phyloP scores from a whole-genome alignment of 2,888 invertebrate species.

The Harpalus rufipes region DNA sequence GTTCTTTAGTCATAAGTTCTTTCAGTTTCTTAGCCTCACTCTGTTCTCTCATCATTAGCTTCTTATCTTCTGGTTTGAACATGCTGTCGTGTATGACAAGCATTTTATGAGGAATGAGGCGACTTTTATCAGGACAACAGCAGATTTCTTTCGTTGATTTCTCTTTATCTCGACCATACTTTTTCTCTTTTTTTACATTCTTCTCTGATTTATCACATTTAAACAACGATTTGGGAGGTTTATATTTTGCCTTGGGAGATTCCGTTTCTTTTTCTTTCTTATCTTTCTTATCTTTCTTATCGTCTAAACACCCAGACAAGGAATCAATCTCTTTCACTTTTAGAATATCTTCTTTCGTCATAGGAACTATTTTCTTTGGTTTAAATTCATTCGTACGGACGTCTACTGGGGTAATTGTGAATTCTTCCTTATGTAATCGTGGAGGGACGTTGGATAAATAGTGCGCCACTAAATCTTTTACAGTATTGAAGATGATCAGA shows the following conservation, averaged over 20 bases:
- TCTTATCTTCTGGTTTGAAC: conserved; percentile 52
- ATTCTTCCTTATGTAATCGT: conserved; percentile 76
- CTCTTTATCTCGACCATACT: background rate
- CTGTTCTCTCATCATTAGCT: conserved; percentile 30
- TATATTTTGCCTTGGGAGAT: conserved; percentile 67
- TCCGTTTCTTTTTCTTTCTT: conserved; percentile 44
- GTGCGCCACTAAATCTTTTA: conserved; percentile 78
- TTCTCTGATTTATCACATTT: conserved; percentile 30
- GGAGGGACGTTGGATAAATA: conserved; percentile 79
- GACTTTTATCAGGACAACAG: conserved; percentile 44
- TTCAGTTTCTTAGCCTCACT: conserved; percentile 73
- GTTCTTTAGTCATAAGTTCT: conserved; percentile 73
- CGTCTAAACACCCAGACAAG: conserved; percentile 6
- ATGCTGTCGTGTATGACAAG: background rate
- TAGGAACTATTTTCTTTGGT: conserved; percentile 12
- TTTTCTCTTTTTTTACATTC: background rate
- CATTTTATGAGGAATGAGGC: conserved; percentile 19
- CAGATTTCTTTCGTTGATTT: conserved; percentile 50
- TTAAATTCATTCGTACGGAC: conserved; percentile 72
- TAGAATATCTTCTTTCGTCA: conserved; percentile 54
- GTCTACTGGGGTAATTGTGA: conserved; percentile 75
- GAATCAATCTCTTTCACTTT: conserved; percentile 61
- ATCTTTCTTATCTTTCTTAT: background rate
- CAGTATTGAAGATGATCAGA: conserved; percentile 78
- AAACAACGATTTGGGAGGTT: conserved; percentile 53